A percentile compares a stretch with the other conserved stretches of the same genome.
Conservation (phyloP, 2,797 vertebrate species). For the Alcedo atthis region DNA sequence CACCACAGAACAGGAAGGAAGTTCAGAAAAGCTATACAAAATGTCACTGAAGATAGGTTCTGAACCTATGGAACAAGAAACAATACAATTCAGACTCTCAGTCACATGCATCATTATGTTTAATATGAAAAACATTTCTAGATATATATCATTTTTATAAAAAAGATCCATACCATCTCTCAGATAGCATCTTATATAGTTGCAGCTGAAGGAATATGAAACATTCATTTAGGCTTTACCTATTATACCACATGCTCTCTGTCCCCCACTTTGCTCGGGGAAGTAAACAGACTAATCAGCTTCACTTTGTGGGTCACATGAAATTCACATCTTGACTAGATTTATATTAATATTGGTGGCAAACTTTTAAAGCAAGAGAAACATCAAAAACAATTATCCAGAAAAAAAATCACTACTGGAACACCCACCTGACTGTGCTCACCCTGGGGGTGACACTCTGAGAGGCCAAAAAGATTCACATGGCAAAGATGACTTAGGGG, state of each 20-base stretch:
- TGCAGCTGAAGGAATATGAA: conserved; percentile 52
- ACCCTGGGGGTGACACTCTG: not conserved
- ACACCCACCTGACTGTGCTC: fast-evolving
- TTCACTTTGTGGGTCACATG: not conserved
- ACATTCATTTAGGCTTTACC: conserved; percentile 24
- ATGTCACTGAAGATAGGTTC: not conserved
- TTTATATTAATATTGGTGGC: conserved; percentile 2
- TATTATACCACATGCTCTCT: not conserved
- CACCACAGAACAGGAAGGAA: not conserved
- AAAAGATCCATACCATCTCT: conserved; percentile 37
- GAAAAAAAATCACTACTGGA: not conserved
- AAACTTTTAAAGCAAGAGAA: conserved; percentile 17
- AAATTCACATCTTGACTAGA: conserved; percentile 32
- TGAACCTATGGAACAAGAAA: conserved; percentile 26
- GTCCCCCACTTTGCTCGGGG: not conserved
- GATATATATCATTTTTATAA: conserved; percentile 33
- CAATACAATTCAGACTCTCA: conserved; percentile 33
- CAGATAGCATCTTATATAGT: conserved; percentile 46
- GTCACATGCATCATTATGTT: conserved; percentile 23
- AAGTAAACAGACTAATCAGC: not conserved
- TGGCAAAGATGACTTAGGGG: not conserved
- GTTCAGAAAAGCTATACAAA: conserved; percentile 15
- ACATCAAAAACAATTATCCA: not conserved
- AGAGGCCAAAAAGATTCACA: not conserved
- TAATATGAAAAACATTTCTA: conserved; percentile 54